Conservation (phyloP, 23 tunicate species). For the Halocynthia aurantium region DNA sequence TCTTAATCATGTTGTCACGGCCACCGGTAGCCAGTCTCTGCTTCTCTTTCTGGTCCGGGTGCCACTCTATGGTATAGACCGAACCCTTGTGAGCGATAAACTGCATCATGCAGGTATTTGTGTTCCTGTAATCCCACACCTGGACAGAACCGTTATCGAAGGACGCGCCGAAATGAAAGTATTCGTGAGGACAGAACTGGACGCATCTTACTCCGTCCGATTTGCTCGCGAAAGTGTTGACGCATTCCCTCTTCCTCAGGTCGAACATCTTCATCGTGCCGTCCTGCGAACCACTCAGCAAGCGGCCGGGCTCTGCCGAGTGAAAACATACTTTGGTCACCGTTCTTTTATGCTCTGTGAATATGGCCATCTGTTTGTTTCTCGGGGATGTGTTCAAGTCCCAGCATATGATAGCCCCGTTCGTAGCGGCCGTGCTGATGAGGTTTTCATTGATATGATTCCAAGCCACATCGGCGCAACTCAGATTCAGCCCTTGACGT, state of each 20-base stretch:
- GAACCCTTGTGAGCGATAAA: constrained; percentile 86
- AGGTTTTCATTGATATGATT: constrained; percentile 45
- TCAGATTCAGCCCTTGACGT: constrained; percentile 72
- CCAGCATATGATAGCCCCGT: constrained; percentile 79
- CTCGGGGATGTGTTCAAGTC: constrained; percentile 51
- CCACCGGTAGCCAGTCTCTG: constrained; percentile 83
- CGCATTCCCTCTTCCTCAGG: constrained; percentile 49
- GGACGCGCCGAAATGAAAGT: constrained; percentile 72
- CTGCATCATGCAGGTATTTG: constrained; percentile 18
- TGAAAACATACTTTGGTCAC: constrained; percentile 70
- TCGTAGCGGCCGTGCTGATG: constrained; percentile 84
- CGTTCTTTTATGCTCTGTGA: constrained; percentile 54
- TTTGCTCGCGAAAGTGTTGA: constrained; percentile 30
- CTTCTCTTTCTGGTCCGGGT: constrained; percentile 73
- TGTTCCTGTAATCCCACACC: constrained; percentile 42
- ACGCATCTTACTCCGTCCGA: constrained; percentile 82
- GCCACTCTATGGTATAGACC: constrained; percentile 81
- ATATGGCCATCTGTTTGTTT: constrained; percentile 45
- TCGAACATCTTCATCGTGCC: constrained; percentile 79
- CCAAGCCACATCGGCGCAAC: constrained; percentile 90
- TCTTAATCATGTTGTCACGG: constrained; percentile 79
- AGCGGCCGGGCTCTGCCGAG: constrained; percentile 24
- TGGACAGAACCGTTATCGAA: constrained; percentile 79
- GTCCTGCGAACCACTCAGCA: constrained; percentile 86
- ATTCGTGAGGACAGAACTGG: constrained; percentile 57